Percentiles rank a stretch among this genome's conserved stretches.
Conservation (phyloP, 2,113 vertebrate species). For the Perca fluviatilis region DNA sequence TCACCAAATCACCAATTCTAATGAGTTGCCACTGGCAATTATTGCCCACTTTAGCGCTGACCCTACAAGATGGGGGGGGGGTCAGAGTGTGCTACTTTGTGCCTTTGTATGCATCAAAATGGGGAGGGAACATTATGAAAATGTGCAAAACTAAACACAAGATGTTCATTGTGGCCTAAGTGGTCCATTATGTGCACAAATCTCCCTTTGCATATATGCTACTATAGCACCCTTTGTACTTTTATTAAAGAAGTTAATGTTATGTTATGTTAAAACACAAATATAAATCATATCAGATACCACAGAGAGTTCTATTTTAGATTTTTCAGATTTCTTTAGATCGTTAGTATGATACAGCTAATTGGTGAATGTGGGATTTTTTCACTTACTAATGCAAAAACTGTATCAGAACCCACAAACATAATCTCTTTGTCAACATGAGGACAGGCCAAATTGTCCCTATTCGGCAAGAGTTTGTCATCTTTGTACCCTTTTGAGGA, state of each 20-base stretch:
- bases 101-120: conserved; percentile 73
- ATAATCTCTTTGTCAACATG: neutral
- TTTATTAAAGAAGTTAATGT: too few relatives aligned
- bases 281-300: conserved; percentile 29
- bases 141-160: conserved; percentile 76
- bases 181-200: conserved; percentile 68
- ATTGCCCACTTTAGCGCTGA: conserved; percentile 83
- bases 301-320: neutral
- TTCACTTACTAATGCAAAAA: neutral
- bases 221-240: conserved; percentile 57
- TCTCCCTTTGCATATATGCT: conserved; percentile 44
- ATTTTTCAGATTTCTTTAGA: neutral
- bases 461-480: neutral
- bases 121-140: conserved; percentile 68
- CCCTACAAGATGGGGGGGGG: conserved; percentile 77
- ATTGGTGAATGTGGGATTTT: conserved; percentile 3
- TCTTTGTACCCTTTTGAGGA: conserved; percentile 5
- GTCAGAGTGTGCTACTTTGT: conserved; percentile 74
- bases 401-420: neutral
- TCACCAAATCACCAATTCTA: conserved; percentile 83
- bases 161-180: conserved; percentile 71
- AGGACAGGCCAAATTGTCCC: neutral
- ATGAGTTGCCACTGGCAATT: conserved; percentile 85
- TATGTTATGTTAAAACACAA: conserved; percentile 37
- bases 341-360: neutral